A percentile compares a stretch with the other conserved stretches of the same genome.
Evolutionary conservation across 2,888 invertebrate species (phyloP).

Genomic region (Brachylomia viminalis): DNA sequence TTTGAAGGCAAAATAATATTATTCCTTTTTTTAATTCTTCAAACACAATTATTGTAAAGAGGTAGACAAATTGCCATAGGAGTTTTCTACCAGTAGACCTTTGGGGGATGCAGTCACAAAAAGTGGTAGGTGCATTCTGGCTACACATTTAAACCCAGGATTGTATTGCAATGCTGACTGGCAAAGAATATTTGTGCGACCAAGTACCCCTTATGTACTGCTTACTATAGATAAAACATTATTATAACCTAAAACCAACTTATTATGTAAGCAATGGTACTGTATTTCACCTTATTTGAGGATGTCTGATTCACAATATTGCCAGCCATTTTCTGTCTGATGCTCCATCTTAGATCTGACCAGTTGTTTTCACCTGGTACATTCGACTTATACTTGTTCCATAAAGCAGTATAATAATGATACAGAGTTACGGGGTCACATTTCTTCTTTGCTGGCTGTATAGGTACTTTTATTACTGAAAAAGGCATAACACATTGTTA

Average conservation of each 20-base stretch:
- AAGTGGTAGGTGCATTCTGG: background rate
- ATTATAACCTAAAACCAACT: background rate
- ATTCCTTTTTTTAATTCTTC: background rate
- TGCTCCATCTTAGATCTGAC: slow-evolving; percentile 92
- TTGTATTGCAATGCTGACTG: background rate
- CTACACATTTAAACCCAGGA: background rate
- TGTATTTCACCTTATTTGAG: slow-evolving; percentile 71
- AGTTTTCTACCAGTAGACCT: background rate
- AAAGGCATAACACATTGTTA: slow-evolving; percentile 17
- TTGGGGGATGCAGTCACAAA: background rate
- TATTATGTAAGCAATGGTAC: background rate
- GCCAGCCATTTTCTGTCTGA: slow-evolving; percentile 93
- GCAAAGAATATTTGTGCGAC: background rate
- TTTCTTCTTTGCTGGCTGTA: slow-evolving; percentile 85
- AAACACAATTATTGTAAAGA: background rate
- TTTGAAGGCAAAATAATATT: background rate
- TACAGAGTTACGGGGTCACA: slow-evolving; percentile 94
- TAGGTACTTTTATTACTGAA: slow-evolving; percentile 92
- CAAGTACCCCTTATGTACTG: background rate
- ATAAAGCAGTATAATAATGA: slow-evolving; percentile 93
- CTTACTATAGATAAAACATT: background rate
- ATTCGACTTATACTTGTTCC: slow-evolving; percentile 92
- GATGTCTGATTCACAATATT: slow-evolving; percentile 70
- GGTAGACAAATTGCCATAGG: background rate
- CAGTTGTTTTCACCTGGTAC: slow-evolving; percentile 94